Conservation (phyloP, 2,113 vertebrate genomes). For the Mesitornis unicolor region DNA sequence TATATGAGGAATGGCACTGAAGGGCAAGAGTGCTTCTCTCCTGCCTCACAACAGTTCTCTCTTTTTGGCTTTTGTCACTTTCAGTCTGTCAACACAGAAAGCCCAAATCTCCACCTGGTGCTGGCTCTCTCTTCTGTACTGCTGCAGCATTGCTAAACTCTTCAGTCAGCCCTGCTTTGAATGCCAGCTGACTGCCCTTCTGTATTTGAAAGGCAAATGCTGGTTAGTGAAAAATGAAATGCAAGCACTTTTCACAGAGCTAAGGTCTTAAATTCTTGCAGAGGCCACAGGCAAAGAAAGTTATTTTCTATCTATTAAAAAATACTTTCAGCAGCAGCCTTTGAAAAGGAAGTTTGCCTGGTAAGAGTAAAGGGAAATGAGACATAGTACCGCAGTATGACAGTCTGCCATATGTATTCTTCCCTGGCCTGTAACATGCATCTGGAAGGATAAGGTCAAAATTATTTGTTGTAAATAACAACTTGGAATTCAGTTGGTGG, state of each 20-base stretch:
- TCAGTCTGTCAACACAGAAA: not conserved
- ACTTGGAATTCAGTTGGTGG: not conserved
- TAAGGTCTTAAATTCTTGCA: not conserved
- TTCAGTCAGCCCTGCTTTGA: not conserved
- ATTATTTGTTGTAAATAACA: slow-evolving; percentile 34
- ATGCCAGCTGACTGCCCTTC: not conserved
- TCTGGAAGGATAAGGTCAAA: slow-evolving; percentile 21
- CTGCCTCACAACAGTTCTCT: not conserved
- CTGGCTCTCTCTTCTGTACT: not conserved
- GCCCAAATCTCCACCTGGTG: not conserved
- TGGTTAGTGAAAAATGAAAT: not conserved
- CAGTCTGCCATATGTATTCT: not conserved
- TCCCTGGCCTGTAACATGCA: not conserved
- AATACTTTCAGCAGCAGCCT: not conserved
- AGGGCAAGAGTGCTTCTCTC: not conserved
- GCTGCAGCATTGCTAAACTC: not conserved
- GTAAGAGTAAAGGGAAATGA: not conserved
- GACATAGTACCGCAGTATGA: not conserved
- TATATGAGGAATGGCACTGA: not conserved
- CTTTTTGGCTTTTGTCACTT: not conserved
- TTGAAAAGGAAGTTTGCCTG: not conserved
- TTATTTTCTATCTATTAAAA: not conserved
- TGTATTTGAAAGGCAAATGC: not conserved
- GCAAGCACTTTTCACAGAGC: not conserved
- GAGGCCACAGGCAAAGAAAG: not conserved